Evolutionary conservation across 2,113 vertebrate species (phyloP), one percentile per base, ranked within the genome.

Genomic region (Onychorhynchus coronatus): DNA sequence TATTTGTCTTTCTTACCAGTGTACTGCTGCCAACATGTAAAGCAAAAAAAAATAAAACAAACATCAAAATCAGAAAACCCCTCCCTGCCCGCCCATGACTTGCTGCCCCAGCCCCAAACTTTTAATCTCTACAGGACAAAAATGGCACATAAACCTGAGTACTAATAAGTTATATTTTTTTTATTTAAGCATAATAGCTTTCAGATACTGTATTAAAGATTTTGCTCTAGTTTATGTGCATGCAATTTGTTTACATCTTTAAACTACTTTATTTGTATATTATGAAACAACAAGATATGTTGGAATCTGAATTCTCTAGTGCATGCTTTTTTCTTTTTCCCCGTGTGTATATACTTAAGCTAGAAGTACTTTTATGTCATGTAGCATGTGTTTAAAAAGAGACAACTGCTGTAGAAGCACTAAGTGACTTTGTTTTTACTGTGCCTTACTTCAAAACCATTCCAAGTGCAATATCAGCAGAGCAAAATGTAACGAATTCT

Each of bases 151-250:
- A 97, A 97, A 97, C 88, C 83, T 95, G 92, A 97, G 93, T 96
- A 97, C 93, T 95, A 95, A 80, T 98, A 98, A 98, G 96, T 98
- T 98, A 98, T 98, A 95, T 96, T 96, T 96, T 97, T 97, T 98
- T 98, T 98, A 97, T 98, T 98, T 98, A 97, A 98, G 88, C 96
- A 63, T 96, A 95, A 96, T 96, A 97, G 97, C 96, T 96, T 95
- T 97, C 96, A 97, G 94, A 97, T 96, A 97, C 93, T 97, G 95
- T 97, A 97, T 97, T 97, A 97, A 97, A 96, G 75, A 93, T 97
- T 97, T 97, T 97, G 97, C 95, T 97, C 93, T 97, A 96, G 96
- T 97, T 97, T 96, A 97, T 97, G 96, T 97, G 97, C 97, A 97
- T 97, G 97, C 97, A 97, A 94, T 95, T 94, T 97, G 97, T 98